These are phyloP conservation scores for Xestobium rufovillosum DNA, from an alignment of 2,888 invertebrate species.

Conservation along the genomic window DNA sequence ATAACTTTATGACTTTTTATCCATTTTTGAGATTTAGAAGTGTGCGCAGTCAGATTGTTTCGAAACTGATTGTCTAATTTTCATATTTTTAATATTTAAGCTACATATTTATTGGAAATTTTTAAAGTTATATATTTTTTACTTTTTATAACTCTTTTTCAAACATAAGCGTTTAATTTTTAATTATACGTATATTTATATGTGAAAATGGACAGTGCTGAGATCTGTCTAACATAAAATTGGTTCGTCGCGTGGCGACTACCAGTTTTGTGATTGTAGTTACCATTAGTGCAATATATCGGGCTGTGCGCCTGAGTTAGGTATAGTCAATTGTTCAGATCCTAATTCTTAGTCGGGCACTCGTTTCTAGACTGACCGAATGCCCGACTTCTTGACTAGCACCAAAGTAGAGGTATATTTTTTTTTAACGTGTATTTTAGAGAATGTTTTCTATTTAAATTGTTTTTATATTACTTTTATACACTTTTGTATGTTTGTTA, in stretches of 20 bases:
- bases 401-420: slow-evolving; percentile 42
- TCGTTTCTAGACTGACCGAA: slow-evolving; percentile 36
- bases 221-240: neutral
- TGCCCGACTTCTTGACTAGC: slow-evolving; percentile 39
- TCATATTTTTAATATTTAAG: slow-evolving; percentile 40
- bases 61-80: slow-evolving; percentile 36
- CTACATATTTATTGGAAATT: slow-evolving; percentile 42
- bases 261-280: slow-evolving; percentile 33
- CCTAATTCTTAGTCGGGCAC: slow-evolving; percentile 40
- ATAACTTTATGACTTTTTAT: slow-evolving; percentile 36
- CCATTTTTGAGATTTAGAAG: slow-evolving; percentile 39
- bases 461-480: slow-evolving; percentile 45
- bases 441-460: slow-evolving; percentile 36
- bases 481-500: slow-evolving; percentile 46
- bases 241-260: slow-evolving; percentile 9
- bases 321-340: slow-evolving; percentile 43
- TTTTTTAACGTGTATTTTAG: slow-evolving; percentile 36
- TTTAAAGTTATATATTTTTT: slow-evolving; percentile 43
- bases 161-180: slow-evolving; percentile 36
- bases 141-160: slow-evolving; percentile 43
- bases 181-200: slow-evolving; percentile 34
- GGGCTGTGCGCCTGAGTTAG: slow-evolving; percentile 40
- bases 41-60: slow-evolving; percentile 37
- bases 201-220: slow-evolving; percentile 29
- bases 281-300: slow-evolving; percentile 45